Conservation (phyloP, 2,888 invertebrate genomes). For the Agrotis exclamationis region DNA sequence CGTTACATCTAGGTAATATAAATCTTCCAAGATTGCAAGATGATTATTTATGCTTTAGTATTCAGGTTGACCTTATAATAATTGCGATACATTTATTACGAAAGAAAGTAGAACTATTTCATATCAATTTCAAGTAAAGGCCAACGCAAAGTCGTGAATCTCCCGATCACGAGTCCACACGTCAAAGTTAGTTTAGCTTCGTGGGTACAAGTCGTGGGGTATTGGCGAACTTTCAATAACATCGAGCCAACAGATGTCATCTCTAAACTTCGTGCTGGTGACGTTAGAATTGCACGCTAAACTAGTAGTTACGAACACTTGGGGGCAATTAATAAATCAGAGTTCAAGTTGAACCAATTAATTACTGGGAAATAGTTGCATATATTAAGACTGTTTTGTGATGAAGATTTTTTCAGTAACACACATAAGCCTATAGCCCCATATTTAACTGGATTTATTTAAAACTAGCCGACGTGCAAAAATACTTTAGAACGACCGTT, state of each 20-base stretch:
- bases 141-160: constrained; percentile 10
- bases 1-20: too few species aligned
- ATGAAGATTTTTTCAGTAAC: too few species aligned
- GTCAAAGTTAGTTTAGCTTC: constrained; percentile 18
- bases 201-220: constrained; percentile 33
- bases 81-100: too few species aligned
- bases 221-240: constrained; percentile 54
- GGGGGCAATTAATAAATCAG: constrained; percentile 27
- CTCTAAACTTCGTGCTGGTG: constrained; percentile 47
- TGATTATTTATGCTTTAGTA: background rate
- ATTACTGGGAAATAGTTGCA: background rate
- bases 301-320: constrained; percentile 37
- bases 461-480: too few species aligned
- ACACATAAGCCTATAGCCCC: too few species aligned
- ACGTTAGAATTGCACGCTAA: constrained; percentile 46
- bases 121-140: constrained; percentile 15
- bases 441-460: too few species aligned
- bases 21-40: too few species aligned
- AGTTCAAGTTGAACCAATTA: constrained; percentile 9
- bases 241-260: constrained; percentile 55
- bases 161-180: constrained; percentile 15
- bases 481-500: too few species aligned
- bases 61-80: background rate
- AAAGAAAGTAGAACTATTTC: too few species aligned
- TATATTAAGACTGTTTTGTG: background rate